Base-by-base conservation (phyloP, 35 echinoderm and acorn worm genomes). In the Ophiothrix spiculata region DNA sequence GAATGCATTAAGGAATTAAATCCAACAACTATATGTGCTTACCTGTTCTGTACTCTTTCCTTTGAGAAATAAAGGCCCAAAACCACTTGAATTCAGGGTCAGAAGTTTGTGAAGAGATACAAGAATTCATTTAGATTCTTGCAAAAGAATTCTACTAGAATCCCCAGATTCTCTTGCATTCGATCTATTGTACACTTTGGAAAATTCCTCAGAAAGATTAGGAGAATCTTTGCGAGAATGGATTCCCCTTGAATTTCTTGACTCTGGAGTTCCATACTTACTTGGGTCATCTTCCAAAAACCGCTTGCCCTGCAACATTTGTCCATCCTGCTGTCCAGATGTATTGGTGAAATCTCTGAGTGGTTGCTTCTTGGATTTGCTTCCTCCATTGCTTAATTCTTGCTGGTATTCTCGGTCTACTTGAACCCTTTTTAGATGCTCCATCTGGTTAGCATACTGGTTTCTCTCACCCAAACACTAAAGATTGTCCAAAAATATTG, bases 381-480 rank as follows among this genome's bases (percentile, higher is more conserved):
- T n/a, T 4, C 60, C 60, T 15, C 60, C 60, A 69, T 69, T 69
- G 8, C 10, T 15, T 2, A 79, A 1, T 49, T 83, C 74, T 31
- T 83, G 45, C 23, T 45, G 21, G 38, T 42, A 83, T 15, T 85
- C 87, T 31, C 31, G 81, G 31, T 85, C 64, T 36, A 81, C 74
- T 77, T 93, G 86, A 32, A 93, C 54, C 60, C 81, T 79, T 32
- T 90, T 89, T 2, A 97, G 86, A 28, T 90, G 87, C 17, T 73
- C 87, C 31, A 97, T 77, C 56, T 92, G 90, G 3, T 90, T 64
- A n/a, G 79, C 64, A 76, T 93, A 97, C 3, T 80, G 86, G 40
- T 97, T 84, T 39, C 78, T 90, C 45, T 92, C 79, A 38, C 94
- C 94, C 4, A 97, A 80, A 74, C 80, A 91, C 94, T 97, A 39